A percentile compares a stretch with the other conserved stretches of the same genome.
phyloP scores from a whole-genome alignment of 2,888 invertebrate species.

The Dione vanillae region DNA sequence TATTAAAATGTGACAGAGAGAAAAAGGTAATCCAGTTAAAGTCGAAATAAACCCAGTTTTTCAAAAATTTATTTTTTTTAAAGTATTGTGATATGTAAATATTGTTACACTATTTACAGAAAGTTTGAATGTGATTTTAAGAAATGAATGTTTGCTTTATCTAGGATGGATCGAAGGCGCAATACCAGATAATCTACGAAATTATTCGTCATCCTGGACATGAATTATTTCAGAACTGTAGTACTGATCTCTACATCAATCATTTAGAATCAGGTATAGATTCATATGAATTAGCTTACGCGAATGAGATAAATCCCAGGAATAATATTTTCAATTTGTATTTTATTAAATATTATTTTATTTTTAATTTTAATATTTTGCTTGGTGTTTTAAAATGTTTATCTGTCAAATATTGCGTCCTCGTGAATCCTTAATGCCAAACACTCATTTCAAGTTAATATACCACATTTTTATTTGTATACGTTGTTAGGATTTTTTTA shows the following conservation, averaged over 20 bases:
- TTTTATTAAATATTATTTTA: background rate
- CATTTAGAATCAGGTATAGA: conserved; percentile 48
- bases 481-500: background rate
- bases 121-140: background rate
- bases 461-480: background rate
- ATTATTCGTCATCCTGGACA: conserved; percentile 63
- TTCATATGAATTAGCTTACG: conserved; percentile 40
- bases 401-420: conserved; percentile 65
- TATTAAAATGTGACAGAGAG: no score
- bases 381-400: conserved; percentile 45
- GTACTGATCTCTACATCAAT: conserved; percentile 41
- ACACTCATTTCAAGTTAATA: conserved; percentile 20
- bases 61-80: no score
- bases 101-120: background rate
- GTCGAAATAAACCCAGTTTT: no score
- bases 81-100: no score
- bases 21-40: no score
- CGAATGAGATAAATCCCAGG: conserved; percentile 31
- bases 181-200: conserved; percentile 68
- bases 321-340: background rate
- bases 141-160: conserved; percentile 50
- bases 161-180: conserved; percentile 80
- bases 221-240: conserved; percentile 52
- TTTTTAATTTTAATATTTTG: conserved; percentile 11
- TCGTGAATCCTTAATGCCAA: conserved; percentile 81